These are phyloP conservation scores for Ceuthmochares aereus DNA, from an alignment of 2,113 vertebrate species.

Conservation along the genomic window DNA sequence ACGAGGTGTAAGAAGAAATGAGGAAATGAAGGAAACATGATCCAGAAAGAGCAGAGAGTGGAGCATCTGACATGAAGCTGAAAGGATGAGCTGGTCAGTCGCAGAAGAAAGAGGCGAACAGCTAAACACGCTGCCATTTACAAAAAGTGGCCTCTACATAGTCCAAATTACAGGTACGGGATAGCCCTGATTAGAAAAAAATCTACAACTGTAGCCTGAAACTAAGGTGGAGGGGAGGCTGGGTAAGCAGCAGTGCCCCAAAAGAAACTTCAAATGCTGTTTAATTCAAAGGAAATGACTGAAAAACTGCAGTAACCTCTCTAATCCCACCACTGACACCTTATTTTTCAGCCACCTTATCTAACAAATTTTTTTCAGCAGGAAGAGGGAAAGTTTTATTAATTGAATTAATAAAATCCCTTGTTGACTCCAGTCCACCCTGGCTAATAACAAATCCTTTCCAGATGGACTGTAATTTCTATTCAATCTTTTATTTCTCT, in stretches of 20 bases:
- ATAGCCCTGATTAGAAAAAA: not conserved
- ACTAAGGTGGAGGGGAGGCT: not conserved
- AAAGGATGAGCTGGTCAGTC: not conserved
- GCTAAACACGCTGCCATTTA: not conserved
- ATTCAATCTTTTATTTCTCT: slow-evolving; percentile 3
- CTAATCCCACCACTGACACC: slow-evolving; percentile 11
- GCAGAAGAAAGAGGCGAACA: not conserved
- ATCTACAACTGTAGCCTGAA: not conserved
- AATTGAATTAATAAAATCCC: slow-evolving; percentile 63
- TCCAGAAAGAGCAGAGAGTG: not conserved
- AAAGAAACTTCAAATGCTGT: not conserved
- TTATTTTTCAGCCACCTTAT: slow-evolving; percentile 28
- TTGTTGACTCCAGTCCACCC: slow-evolving; percentile 39
- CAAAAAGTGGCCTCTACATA: not conserved
- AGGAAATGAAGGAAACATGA: not conserved
- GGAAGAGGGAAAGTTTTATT: slow-evolving; percentile 44
- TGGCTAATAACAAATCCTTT: slow-evolving; percentile 55
- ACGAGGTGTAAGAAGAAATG: not conserved
- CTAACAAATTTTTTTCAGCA: not conserved
- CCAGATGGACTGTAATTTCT: slow-evolving; percentile 47
- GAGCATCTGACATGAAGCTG: not conserved
- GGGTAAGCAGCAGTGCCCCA: not conserved
- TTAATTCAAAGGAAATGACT: slow-evolving; percentile 9
- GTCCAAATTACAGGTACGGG: not conserved
- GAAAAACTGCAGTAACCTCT: slow-evolving; percentile 28